Evolutionary conservation across 2,888 invertebrate species (phyloP), one percentile per base, ranked within the genome.

Genomic region (Mesorhabditis belari): DNA sequence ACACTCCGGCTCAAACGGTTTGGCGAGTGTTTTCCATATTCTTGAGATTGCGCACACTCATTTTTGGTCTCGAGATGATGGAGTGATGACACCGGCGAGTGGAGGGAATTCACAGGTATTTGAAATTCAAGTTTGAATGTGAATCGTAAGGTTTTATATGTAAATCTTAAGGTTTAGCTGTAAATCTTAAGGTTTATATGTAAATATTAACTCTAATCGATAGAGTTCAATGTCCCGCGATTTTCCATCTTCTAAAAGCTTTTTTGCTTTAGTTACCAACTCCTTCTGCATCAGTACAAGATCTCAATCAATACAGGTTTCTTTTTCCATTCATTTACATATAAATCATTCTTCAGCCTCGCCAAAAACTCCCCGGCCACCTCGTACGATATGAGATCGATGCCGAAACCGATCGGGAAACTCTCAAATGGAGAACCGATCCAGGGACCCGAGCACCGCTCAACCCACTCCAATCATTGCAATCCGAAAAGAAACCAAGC

Each of bases 21-120:
- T 95, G 90, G 85, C 86, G 1, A 93, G 94, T 3, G 92, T 94
- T 0, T 95, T 93, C 83, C 92, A 94, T 83, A 86, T 96, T 70
- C 88, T 96, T 77, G 98, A 99, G 86, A 93, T 99, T 80, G 91
- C 93, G 3, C 96, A 99, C 82, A 99, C 98, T 0, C 96, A 98
- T 83, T 99, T 89, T 82, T 94, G 93, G 80, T 66, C 70, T 5
- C 69, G 65, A 44, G 73, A 75, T 28, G 68, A 70, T 21, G 66
- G 58, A n/a, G 59, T 61, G 2, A 53, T 62, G 24, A 69, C 71
- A n/a, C 72, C 71, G 3, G 51, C 58, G 5, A 65, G 66, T 25
- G 63, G 63, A 1, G 44, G 17, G 49, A 57, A 17, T 54, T 17
- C 12, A 27, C 17, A 9, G 54, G 25, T 1, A 23, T 12, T 2